Evolutionary conservation across 1,140 invertebrate species (phyloP), one percentile per base, ranked within the genome.

Genomic region (Drosophila repletoides): DNA sequence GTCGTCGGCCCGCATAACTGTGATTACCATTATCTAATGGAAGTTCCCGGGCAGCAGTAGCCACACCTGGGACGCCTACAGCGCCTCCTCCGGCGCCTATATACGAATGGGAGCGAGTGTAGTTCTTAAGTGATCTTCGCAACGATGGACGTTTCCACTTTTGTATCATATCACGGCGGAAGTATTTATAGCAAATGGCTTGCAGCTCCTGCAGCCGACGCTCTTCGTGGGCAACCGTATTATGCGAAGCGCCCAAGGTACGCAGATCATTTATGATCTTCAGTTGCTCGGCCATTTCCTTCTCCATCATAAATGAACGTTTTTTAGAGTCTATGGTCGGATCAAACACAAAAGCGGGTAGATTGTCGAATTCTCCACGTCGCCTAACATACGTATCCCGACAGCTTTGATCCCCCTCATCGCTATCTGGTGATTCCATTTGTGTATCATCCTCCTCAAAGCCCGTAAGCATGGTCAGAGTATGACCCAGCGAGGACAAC

Each of bases 281-380:
- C 0, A 96, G 93, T 90, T 98, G 97, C 90, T 99, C 97, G 77
- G 97, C 97, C 96, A 99, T 98, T 91, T 98, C 97, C 88, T 97
- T 97, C 91, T 99, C 97, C 70, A 99, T 97, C n/a, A 98, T 92
- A 84, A 97, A 95, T 4, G 97, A 97, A 31, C 97, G 93, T 81
- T 96, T 95, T 83, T 96, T 97, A 0, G 97, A 94, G 90, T 98
- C 97, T 28, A 98, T 91, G 1, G 93, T 94, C 1, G 95, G 93
- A 92, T 98, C 97, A 80, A 97, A 95, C 4, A 97, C 93, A 90
- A 97, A 97, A 1, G 95, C 93, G 0, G 96, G 96, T 24, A 97
- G 90, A 90, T 93, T 95, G 77, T 94, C 96, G 5, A 93, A 92
- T 81, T 92, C 93, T 43, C 88, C 76, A 3, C 88, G 72, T 2